A percentile compares a stretch with the other conserved stretches of the same genome.
phyloP scores from a whole-genome alignment of 1,140 invertebrate genomes.

The Calliopsis andreniformis region DNA sequence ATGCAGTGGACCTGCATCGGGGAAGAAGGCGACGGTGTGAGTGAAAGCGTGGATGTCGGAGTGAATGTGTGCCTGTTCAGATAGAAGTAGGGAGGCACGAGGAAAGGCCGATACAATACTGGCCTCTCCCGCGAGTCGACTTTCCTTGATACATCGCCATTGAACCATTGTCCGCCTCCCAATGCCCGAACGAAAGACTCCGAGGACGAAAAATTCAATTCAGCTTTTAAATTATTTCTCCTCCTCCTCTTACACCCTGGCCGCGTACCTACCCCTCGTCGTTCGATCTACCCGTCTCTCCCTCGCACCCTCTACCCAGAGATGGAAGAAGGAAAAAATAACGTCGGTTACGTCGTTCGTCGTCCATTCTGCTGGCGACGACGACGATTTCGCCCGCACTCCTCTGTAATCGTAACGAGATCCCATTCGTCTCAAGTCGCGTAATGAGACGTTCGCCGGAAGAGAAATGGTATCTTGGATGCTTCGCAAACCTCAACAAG shows the following conservation, averaged over 20 bases:
- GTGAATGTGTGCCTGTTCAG: constrained; percentile 46
- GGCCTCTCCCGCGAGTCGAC: constrained; percentile 81
- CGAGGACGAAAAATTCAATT: constrained; percentile 82
- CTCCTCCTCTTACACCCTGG: constrained; percentile 45
- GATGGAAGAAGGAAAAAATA: constrained; percentile 56
- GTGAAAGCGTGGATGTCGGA: constrained; percentile 44
- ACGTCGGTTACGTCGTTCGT: constrained; percentile 63
- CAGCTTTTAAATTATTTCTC: constrained; percentile 82
- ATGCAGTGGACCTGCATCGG: constrained; percentile 48
- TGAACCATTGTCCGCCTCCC: constrained; percentile 81
- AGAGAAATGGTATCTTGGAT: constrained; percentile 49
- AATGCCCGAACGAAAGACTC: constrained; percentile 81
- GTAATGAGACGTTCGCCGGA: constrained; percentile 61
- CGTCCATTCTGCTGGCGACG: constrained; percentile 53
- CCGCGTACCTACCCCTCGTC: constrained; percentile 26
- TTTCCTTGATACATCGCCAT: constrained; percentile 82
- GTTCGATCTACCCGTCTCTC: constrained; percentile 54
- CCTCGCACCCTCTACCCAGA: constrained; percentile 35
- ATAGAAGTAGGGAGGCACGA: constrained; percentile 64
- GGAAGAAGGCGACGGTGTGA: constrained; percentile 31
- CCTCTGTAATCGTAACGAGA: constrained; percentile 63
- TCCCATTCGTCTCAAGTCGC: constrained; percentile 59
- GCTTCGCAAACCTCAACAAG: neutral
- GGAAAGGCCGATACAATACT: constrained; percentile 81
- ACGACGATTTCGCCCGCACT: constrained; percentile 9